Evolutionary conservation across 2,797 vertebrate genomes (phyloP).

Genomic region (Momotus momota): DNA sequence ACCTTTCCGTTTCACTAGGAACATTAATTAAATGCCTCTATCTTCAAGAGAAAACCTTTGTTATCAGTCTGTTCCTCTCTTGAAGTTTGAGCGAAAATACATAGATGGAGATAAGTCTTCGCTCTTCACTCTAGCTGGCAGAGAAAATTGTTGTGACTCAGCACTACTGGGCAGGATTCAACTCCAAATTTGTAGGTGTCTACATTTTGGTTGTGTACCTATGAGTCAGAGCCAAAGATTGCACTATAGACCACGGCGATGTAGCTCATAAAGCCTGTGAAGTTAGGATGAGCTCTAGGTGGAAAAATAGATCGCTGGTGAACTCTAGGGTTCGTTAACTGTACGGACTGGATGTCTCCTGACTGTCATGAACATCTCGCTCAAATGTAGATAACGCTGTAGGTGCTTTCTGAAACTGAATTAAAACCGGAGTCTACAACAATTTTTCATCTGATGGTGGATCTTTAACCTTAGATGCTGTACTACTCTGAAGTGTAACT

Average conservation of each 20-base stretch:
- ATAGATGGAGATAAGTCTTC: neutral
- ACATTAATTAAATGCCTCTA: neutral
- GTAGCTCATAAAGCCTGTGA: neutral
- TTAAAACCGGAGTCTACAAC: neutral
- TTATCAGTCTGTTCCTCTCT: neutral
- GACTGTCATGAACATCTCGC: neutral
- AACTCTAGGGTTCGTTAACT: neutral
- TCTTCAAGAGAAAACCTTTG: neutral
- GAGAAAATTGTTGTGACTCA: neutral
- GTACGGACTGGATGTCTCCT: neutral
- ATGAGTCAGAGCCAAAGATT: neutral
- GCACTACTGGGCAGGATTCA: neutral
- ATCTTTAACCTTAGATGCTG: neutral
- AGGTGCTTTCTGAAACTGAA: neutral
- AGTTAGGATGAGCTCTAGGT: neutral
- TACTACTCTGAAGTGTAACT: neutral
- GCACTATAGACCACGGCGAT: rapidly evolving
- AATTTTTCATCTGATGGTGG: neutral
- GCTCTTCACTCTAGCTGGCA: neutral
- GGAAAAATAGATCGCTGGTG: neutral
- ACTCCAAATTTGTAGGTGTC: neutral
- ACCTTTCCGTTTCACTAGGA: neutral
- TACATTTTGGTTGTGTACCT: neutral
- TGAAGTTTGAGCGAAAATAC: neutral
- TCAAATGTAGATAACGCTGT: neutral